Conservation (phyloP, 2,888 invertebrate species). For the Lasioglossum marginatum region DNA sequence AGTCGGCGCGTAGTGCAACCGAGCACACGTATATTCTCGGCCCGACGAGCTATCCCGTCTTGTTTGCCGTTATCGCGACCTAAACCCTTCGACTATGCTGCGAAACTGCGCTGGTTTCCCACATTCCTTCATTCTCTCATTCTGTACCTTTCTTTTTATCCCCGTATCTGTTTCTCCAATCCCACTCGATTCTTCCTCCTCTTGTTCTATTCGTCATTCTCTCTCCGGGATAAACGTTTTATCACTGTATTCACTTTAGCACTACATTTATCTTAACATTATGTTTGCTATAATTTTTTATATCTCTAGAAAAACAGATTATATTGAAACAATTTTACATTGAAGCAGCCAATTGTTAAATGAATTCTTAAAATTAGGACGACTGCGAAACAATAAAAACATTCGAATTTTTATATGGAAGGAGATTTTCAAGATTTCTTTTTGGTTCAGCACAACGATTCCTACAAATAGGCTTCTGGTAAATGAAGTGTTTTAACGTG, state of each 20-base stretch:
- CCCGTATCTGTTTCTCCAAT: background rate
- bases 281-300: background rate
- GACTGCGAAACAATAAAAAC: no score
- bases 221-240: background rate
- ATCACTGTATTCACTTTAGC: background rate
- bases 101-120: constrained; percentile 13
- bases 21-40: background rate
- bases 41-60: background rate
- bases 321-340: no score
- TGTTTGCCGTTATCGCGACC: constrained; percentile 42
- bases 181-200: background rate
- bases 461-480: background rate
- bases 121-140: background rate
- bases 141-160: background rate
- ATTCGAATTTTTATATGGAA: no score
- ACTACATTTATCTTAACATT: background rate
- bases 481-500: background rate
- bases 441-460: background rate
- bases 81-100: constrained; percentile 37
- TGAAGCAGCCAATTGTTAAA: background rate
- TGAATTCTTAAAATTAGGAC: no score
- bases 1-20: constrained; percentile 3
- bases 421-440: no score
- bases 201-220: background rate
- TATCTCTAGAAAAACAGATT: background rate